Evolutionary conservation across 1,140 invertebrate genomes (phyloP), one percentile per base, ranked within the genome.

Genomic region (Sminthurides bifidus): DNA sequence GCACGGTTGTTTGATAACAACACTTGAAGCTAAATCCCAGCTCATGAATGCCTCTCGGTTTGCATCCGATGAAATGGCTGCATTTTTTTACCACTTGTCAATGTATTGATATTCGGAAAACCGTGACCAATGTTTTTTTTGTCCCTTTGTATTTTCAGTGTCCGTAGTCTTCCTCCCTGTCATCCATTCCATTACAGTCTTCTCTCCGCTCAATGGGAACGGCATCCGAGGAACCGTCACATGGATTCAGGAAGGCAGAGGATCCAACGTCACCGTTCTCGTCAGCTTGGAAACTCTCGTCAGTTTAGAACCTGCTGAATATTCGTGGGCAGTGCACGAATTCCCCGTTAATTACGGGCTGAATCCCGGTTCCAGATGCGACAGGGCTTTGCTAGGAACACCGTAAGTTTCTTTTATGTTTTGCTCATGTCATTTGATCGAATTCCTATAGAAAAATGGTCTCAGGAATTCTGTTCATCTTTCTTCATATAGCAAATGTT

Each of bases 171-270:
- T 26, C 45, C 19, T 49, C 1, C 1, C 6, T n/a, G 21, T 23
- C 40, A 46, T 35, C 8, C 24, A 30, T n/a, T 17, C 54, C 23
- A 59, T 65, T 23, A 61, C 63, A 12, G 19, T 65, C 15, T 65
- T 60, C 56, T 59, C 63, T 23, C 63, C 63, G 2, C 27, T 65
- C 3, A 65, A 65, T 53, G 63, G 63, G 26, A 58, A 61, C 46
- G 63, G 63, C 21, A 61, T 65, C 35, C 57, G 63, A 45, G 63
- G 63, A 30, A 65, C 63, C 3, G 50, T 61, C 8, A 59, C 60
- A 12, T 65, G 54, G 54, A 57, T 61, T 23, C 63, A 65, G 44
- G 63, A 65, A 35, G 63, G 51, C 2, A 41, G 45, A 2, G 63
- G 63, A 3, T 59, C 63, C 10, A 59, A 55, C 45, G 63, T 65